Conservation (phyloP, 2,797 vertebrate species). For the Falco novaeseelandiae region DNA sequence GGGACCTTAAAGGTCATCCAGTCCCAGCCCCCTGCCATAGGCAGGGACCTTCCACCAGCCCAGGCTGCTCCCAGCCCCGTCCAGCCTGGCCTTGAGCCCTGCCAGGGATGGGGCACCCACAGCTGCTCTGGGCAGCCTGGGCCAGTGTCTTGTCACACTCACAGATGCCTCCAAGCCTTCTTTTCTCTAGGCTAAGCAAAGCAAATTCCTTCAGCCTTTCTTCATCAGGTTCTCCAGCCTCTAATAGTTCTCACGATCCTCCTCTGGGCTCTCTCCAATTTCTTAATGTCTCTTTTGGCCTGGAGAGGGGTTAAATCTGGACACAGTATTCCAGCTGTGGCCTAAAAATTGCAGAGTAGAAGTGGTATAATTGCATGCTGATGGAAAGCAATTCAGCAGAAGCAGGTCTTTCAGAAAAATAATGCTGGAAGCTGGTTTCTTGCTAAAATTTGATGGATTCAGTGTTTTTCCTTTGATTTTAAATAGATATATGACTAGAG, state of each 20-base stretch:
- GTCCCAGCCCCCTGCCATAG: too few species aligned
- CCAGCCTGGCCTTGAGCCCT: too few species aligned
- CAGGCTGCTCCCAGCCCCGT: too few species aligned
- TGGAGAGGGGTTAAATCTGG: neutral
- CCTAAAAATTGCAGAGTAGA: neutral
- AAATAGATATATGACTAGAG: neutral
- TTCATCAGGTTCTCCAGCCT: neutral
- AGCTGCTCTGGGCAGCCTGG: too few species aligned
- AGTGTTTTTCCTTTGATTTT: neutral
- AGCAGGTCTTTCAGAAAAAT: neutral
- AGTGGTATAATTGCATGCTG: neutral
- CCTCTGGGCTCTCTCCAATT: neutral
- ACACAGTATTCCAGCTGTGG: rapidly evolving
- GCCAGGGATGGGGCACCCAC: too few species aligned
- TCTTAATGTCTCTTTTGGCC: neutral
- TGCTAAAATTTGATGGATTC: neutral
- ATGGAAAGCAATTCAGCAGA: neutral
- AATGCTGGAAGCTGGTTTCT: neutral
- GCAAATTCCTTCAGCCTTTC: neutral
- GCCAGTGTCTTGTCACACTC: too few species aligned
- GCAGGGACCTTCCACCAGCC: too few species aligned
- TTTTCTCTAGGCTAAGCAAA: neutral
- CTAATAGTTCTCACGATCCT: neutral
- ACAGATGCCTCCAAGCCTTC: neutral
- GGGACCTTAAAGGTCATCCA: too few species aligned